phyloP scores from a whole-genome alignment of 2,888 invertebrate genomes.

The Saturnia pavonia region DNA sequence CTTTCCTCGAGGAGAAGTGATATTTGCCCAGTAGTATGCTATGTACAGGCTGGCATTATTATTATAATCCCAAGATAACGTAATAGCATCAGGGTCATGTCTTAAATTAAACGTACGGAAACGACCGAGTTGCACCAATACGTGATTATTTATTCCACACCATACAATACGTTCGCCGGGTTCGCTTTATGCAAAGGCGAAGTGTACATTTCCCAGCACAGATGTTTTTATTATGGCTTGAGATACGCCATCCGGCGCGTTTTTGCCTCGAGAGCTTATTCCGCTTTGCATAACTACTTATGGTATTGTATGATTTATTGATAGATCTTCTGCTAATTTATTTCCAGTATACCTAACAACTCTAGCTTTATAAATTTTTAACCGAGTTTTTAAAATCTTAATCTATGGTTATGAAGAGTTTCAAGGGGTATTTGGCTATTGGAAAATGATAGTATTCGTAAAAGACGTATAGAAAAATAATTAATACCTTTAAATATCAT shows the following conservation, averaged over 20 bases:
- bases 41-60: not conserved
- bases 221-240: constrained; percentile 18
- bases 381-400: not conserved
- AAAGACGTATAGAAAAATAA: not conserved
- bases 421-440: not conserved
- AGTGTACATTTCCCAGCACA: constrained; percentile 12
- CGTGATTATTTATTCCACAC: constrained; percentile 1
- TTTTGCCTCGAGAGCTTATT: not conserved
- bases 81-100: not conserved
- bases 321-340: not conserved
- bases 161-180: not conserved
- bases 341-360: not conserved
- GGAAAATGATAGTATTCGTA: not conserved
- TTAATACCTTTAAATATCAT: too few species aligned
- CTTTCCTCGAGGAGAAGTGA: too few species aligned
- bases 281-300: not conserved
- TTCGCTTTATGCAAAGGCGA: constrained; percentile 10
- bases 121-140: constrained; percentile 9
- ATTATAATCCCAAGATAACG: not conserved
- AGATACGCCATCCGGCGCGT: not conserved
- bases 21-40: too few species aligned
- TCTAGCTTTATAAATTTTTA: not conserved
- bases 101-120: not conserved
- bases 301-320: not conserved
- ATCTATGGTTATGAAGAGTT: not conserved